Evolutionary conservation across 1,140 invertebrate genomes (phyloP).

Genomic region (Drosophila fuyamai): DNA sequence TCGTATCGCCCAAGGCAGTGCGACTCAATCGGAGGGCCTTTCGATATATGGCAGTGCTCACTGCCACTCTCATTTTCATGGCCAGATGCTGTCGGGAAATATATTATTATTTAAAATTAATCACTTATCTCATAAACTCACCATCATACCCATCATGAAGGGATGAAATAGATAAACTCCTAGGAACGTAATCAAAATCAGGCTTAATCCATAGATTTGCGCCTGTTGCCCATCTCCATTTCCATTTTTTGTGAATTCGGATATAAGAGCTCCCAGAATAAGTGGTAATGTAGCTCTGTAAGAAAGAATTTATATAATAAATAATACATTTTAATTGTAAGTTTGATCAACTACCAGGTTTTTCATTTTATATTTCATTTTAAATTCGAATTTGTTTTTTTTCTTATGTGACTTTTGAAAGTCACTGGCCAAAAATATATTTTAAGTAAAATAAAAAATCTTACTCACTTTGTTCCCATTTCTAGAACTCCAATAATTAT

Average conservation of each 20-base stretch:
- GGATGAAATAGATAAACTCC: slow-evolving; percentile 87
- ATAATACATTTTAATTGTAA: not conserved
- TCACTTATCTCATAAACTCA: not conserved
- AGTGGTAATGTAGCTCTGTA: slow-evolving; percentile 57
- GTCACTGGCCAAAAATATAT: no score
- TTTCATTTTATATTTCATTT: no score
- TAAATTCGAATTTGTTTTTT: not conserved
- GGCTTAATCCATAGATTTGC: slow-evolving; percentile 86
- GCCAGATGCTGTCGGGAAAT: slow-evolving; percentile 39
- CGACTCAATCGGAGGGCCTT: slow-evolving; percentile 88
- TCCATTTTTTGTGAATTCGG: slow-evolving; percentile 54
- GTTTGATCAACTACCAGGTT: no score
- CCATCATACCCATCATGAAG: slow-evolving; percentile 86
- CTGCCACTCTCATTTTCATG: slow-evolving; percentile 84
- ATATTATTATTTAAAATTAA: slow-evolving; percentile 57
- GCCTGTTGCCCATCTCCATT: slow-evolving; percentile 81
- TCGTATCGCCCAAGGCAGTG: slow-evolving; percentile 90
- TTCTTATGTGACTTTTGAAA: no score
- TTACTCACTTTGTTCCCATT: slow-evolving; percentile 44
- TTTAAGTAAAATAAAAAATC: not conserved
- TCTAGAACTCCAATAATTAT: slow-evolving; percentile 37
- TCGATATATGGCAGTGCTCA: slow-evolving; percentile 88
- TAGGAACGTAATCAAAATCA: slow-evolving; percentile 85
- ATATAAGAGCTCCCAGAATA: slow-evolving; percentile 60
- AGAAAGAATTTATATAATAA: not conserved